These are phyloP conservation scores for Pinna nobilis DNA, from an alignment of 1,140 invertebrate species.

Conservation along the genomic window DNA sequence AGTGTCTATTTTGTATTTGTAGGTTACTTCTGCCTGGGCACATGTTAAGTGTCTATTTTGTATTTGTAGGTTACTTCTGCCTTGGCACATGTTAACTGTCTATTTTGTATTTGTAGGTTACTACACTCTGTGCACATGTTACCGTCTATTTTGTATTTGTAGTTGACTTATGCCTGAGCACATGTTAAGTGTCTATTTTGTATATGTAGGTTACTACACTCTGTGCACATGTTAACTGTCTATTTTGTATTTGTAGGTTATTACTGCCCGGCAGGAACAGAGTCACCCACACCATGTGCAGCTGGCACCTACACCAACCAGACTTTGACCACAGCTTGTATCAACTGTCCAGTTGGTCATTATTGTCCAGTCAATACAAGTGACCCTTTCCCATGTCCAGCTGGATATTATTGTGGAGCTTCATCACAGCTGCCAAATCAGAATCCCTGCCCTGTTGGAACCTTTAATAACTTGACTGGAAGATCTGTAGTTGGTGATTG, in stretches of 20 bases:
- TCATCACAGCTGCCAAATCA: slow-evolving; percentile 20
- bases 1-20: slow-evolving; percentile 9
- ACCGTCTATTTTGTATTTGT: too few species aligned
- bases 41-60: too few species aligned
- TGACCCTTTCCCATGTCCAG: slow-evolving; percentile 64
- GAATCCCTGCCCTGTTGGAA: slow-evolving; percentile 64
- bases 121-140: too few species aligned
- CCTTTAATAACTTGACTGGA: slow-evolving; percentile 67
- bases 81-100: too few species aligned
- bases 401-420: slow-evolving; percentile 60
- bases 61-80: too few species aligned
- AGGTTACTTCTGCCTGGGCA: too few species aligned
- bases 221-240: too few species aligned
- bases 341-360: slow-evolving; percentile 61
- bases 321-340: slow-evolving; percentile 54
- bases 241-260: slow-evolving; percentile 50
- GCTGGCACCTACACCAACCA: slow-evolving; percentile 61
- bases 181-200: background rate
- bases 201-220: background rate
- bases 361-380: slow-evolving; percentile 66
- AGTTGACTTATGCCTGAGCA: too few species aligned
- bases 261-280: slow-evolving; percentile 61
- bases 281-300: slow-evolving; percentile 54
- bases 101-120: too few species aligned
- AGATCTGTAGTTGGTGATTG: slow-evolving; percentile 47